These are phyloP conservation scores for Macrotis lagotis DNA, from an alignment of 2,113 vertebrate genomes.

Conservation along the genomic window DNA sequence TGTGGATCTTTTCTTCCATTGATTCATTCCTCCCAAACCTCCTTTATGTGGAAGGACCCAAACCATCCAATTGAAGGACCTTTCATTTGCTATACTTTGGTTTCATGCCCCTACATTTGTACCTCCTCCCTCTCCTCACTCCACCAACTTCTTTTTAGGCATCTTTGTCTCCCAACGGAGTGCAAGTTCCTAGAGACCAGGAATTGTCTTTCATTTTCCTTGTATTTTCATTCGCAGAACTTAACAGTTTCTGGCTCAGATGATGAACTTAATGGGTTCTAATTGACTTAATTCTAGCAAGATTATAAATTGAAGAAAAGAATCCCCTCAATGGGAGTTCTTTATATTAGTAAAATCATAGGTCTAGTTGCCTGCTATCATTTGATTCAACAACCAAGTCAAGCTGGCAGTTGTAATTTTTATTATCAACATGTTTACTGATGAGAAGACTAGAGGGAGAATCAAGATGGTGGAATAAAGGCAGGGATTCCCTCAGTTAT, in stretches of 20 bases:
- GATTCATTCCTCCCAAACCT: background rate
- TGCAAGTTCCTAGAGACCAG: too few species aligned
- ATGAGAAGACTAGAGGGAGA: too few species aligned
- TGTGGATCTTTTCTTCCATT: background rate
- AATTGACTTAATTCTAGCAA: background rate
- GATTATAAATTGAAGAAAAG: background rate
- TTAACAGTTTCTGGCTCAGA: background rate
- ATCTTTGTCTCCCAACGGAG: too few species aligned
- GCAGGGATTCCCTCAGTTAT: too few species aligned
- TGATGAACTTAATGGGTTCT: background rate
- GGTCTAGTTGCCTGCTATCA: background rate
- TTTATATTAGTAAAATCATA: background rate
- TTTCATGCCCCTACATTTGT: background rate
- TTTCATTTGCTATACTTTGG: background rate
- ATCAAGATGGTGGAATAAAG: too few species aligned
- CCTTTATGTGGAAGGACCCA: too few species aligned
- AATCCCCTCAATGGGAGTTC: background rate
- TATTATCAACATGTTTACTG: background rate
- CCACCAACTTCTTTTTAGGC: too few species aligned
- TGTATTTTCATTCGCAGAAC: background rate
- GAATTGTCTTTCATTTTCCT: too few species aligned
- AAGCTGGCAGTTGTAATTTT: background rate
- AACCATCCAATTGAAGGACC: too few species aligned
- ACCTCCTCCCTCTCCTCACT: background rate
- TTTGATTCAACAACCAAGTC: background rate